phyloP scores from a whole-genome alignment of 2,888 invertebrate genomes.

The Drosophila longiperda region DNA sequence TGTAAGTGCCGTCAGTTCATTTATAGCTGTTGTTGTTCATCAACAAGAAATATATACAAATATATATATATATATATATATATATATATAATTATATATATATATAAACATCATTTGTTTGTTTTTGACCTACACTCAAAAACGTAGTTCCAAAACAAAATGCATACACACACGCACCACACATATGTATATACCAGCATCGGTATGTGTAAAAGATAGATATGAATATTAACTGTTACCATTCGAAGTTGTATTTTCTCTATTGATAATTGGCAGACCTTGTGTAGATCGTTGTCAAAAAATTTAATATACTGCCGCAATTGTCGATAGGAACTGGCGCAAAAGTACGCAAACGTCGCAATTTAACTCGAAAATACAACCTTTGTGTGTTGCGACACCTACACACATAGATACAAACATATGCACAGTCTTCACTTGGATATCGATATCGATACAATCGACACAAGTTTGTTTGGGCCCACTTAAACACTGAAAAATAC shows the following conservation, averaged over 20 bases:
- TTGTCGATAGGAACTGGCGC: conserved; percentile 25
- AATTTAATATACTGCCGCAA: conserved; percentile 24
- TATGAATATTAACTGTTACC: neutral
- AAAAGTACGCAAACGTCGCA: conserved; percentile 43
- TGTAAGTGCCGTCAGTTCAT: conserved; percentile 2
- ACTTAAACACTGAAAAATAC: conserved; percentile 8
- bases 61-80: neutral
- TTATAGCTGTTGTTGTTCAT: neutral
- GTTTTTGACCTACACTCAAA: conserved; percentile 47
- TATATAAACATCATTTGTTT: conserved; percentile 12
- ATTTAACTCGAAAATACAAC: conserved; percentile 26
- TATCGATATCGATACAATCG: conserved; percentile 23
- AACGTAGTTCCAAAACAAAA: conserved; percentile 36
- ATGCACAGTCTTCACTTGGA: conserved; percentile 3
- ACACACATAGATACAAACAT: conserved; percentile 15
- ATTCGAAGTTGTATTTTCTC: conserved; percentile 25
- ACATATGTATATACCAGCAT: neutral
- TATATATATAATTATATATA: neutral
- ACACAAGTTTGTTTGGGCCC: neutral
- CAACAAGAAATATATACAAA: neutral
- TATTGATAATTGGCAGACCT: conserved; percentile 40
- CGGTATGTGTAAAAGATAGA: conserved; percentile 1
- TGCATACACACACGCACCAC: conserved; percentile 9
- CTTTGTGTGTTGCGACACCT: conserved; percentile 37
- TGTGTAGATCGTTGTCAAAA: conserved; percentile 24